A percentile compares a stretch with the other conserved stretches of the same genome.
Evolutionary conservation across 2,888 invertebrate species (phyloP).

Genomic region (Chelonus formosanus): DNA sequence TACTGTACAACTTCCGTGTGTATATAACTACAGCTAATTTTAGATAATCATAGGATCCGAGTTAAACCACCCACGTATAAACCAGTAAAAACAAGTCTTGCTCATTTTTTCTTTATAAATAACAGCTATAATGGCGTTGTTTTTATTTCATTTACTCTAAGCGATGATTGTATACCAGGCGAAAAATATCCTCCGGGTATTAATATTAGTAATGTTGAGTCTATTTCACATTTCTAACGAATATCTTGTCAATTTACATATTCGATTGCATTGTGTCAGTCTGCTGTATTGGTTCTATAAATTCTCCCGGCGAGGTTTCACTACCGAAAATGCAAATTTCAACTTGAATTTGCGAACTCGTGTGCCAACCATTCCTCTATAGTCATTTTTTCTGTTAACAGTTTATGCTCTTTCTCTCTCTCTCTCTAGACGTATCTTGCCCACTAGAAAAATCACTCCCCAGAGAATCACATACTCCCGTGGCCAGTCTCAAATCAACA

Average conservation of each 20-base stretch:
- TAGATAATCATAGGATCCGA: slow-evolving; percentile 29
- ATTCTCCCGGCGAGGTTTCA: slow-evolving; percentile 39
- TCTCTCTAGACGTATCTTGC: slow-evolving; percentile 28
- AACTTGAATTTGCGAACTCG: slow-evolving; percentile 27
- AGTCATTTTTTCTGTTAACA: slow-evolving; percentile 36
- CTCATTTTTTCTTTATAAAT: not conserved
- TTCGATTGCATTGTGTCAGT: slow-evolving; percentile 53
- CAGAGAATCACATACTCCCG: slow-evolving; percentile 36
- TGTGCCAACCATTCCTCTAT: slow-evolving; percentile 28
- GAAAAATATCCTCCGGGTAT: slow-evolving; percentile 28
- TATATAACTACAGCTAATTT: slow-evolving; percentile 33
- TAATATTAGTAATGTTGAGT: slow-evolving; percentile 20
- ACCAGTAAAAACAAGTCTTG: slow-evolving; percentile 7
- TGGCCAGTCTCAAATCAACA: slow-evolving; percentile 26
- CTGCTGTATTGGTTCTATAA: slow-evolving; percentile 43
- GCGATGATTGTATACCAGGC: slow-evolving; percentile 11
- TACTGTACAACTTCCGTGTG: slow-evolving; percentile 32
- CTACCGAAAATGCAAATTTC: slow-evolving; percentile 42
- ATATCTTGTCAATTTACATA: slow-evolving; percentile 57
- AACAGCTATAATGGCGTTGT: not conserved
- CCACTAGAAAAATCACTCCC: slow-evolving; percentile 36
- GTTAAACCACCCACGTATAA: slow-evolving; percentile 28
- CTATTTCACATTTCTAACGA: slow-evolving; percentile 41
- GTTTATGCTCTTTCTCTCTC: slow-evolving; percentile 23
- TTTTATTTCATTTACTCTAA: not conserved